phyloP scores from a whole-genome alignment of 1,140 invertebrate species.

The Orchesella cincta region DNA sequence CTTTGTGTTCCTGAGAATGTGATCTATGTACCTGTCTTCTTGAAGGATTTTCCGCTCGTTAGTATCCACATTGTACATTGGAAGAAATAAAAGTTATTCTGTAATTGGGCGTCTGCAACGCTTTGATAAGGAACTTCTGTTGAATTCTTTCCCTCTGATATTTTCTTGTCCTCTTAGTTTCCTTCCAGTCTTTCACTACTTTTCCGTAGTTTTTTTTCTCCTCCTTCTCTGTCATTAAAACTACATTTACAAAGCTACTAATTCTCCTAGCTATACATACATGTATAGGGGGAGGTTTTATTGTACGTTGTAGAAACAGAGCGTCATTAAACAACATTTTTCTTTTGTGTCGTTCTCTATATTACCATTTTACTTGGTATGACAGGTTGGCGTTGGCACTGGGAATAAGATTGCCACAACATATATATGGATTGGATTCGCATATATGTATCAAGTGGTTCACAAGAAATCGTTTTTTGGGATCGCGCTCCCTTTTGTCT shows the following conservation, averaged over 20 bases:
- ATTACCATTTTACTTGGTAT: too few relatives aligned
- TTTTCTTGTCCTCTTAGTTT: neutral
- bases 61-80: neutral
- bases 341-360: too few relatives aligned
- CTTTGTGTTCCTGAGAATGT: too few relatives aligned
- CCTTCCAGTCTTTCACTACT: neutral
- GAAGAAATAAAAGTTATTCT: constrained; percentile 10
- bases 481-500: too few relatives aligned
- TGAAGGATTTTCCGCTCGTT: constrained; percentile 19
- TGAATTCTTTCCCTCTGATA: neutral
- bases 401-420: too few relatives aligned
- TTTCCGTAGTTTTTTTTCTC: neutral
- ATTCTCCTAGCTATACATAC: too few relatives aligned
- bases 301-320: neutral
- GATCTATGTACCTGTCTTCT: neutral
- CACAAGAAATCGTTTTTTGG: too few relatives aligned
- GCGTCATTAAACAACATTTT: too few relatives aligned
- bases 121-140: constrained; percentile 3
- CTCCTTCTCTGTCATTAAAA: neutral
- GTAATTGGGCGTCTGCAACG: constrained; percentile 5
- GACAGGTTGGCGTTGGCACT: too few relatives aligned
- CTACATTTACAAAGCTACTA: neutral
- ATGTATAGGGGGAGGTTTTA: too few relatives aligned
- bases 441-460: too few relatives aligned
- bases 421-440: too few relatives aligned